Evolutionary conservation across 2,888 invertebrate species (phyloP).

Genomic region (Amblyjoppa proteus): DNA sequence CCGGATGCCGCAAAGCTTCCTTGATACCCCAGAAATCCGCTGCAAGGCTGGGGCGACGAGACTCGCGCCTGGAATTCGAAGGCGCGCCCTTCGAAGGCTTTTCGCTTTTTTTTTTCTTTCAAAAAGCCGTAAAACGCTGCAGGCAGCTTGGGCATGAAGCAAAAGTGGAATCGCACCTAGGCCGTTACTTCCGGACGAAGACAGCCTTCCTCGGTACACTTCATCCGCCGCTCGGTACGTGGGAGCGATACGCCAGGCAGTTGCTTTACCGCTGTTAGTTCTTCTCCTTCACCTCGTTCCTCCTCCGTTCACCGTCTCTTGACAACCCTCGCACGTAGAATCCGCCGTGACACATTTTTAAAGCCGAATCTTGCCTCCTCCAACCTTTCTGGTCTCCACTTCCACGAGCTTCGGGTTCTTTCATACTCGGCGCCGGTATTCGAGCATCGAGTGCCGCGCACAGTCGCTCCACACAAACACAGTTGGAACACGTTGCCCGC

Average conservation of each 20-base stretch:
- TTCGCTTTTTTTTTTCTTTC: neutral
- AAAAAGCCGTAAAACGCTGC: neutral
- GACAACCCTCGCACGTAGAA: constrained; percentile 70
- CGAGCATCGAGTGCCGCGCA: constrained; percentile 1
- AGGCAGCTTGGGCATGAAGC: neutral
- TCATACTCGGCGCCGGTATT: constrained; percentile 6
- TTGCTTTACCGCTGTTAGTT: neutral
- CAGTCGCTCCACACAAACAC: neutral
- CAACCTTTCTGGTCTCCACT: constrained; percentile 19
- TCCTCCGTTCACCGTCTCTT: constrained; percentile 35
- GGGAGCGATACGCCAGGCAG: constrained; percentile 54
- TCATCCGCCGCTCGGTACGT: constrained; percentile 34
- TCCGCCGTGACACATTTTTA: constrained; percentile 74
- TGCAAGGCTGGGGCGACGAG: neutral
- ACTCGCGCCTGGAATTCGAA: neutral
- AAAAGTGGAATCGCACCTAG: neutral
- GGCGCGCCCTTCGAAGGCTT: neutral
- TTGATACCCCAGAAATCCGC: neutral
- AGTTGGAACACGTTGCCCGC: neutral
- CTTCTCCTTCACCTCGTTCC: constrained; percentile 11
- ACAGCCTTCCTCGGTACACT: neutral
- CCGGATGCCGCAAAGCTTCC: constrained; percentile 5
- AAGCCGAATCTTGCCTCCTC: constrained; percentile 49
- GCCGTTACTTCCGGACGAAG: neutral
- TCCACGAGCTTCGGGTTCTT: constrained; percentile 31